These are phyloP conservation scores for Calliphora vomitoria DNA, from an alignment of 2,888 invertebrate species.

Conservation along the genomic window DNA sequence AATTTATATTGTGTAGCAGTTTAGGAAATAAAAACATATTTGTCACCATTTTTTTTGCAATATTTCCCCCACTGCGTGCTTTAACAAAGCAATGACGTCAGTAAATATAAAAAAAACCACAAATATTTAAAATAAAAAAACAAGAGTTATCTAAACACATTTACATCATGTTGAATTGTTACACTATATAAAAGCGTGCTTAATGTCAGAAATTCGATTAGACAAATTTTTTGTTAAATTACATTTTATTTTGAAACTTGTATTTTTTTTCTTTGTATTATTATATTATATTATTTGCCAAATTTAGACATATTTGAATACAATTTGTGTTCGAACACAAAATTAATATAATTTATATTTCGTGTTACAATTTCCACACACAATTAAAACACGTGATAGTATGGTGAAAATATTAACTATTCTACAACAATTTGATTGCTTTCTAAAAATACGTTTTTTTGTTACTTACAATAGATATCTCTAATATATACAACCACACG, in stretches of 20 bases:
- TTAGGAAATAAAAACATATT: too few relatives aligned
- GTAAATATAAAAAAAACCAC: too few relatives aligned
- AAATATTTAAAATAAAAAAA: too few relatives aligned
- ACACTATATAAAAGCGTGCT: not conserved
- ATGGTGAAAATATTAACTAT: not conserved
- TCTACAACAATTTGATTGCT: not conserved
- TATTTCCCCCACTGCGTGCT: too few relatives aligned
- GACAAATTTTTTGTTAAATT: too few relatives aligned
- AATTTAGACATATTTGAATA: constrained; percentile 7
- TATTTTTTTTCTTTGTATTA: not conserved
- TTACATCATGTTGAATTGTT: not conserved
- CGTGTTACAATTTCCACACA: constrained; percentile 20
- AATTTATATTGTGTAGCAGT: too few relatives aligned
- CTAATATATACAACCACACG: not conserved
- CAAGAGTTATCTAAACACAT: not conserved
- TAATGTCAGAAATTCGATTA: not conserved
- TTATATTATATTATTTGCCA: not conserved
- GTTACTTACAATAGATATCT: not conserved
- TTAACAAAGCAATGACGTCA: too few relatives aligned
- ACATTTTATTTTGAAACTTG: too few relatives aligned
- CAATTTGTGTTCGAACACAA: not conserved
- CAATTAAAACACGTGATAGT: constrained; percentile 37
- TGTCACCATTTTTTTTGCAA: too few relatives aligned
- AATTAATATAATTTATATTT: constrained; percentile 1
- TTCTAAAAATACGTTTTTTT: constrained; percentile 29